Evolutionary conservation across 2,888 invertebrate species (phyloP).

Genomic region (Sphaerophoria taeniata): DNA sequence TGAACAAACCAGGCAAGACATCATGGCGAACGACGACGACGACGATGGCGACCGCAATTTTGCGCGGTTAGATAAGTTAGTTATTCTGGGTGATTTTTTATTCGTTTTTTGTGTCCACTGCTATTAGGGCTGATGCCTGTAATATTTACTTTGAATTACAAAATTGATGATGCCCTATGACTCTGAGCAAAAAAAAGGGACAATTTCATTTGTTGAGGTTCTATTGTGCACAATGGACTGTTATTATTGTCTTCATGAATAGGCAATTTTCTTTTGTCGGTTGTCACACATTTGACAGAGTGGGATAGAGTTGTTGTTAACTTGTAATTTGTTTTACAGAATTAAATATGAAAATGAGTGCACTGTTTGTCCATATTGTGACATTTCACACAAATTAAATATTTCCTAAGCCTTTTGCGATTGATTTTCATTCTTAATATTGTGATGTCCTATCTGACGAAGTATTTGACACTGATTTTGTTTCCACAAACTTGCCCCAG

Average conservation of each 20-base stretch:
- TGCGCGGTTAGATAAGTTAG: slow-evolving; percentile 42
- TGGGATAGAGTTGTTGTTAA: background rate
- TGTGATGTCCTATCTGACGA: too few species aligned
- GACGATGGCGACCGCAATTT: slow-evolving; percentile 22
- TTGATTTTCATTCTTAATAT: too few species aligned
- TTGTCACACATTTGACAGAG: background rate
- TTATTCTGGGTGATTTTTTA: slow-evolving; percentile 33
- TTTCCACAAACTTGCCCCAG: too few species aligned
- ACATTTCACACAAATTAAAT: too few species aligned
- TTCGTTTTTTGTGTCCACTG: background rate
- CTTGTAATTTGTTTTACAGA: background rate
- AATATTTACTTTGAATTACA: background rate
- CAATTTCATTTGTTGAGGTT: slow-evolving; percentile 11
- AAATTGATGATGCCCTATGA: slow-evolving; percentile 11
- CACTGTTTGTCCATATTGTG: too few species aligned
- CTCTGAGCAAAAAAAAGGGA: slow-evolving; percentile 30
- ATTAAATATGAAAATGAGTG: background rate
- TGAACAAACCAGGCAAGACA: background rate
- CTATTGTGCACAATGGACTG: background rate
- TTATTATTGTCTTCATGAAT: background rate
- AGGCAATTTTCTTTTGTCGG: slow-evolving; percentile 9
- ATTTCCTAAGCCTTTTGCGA: too few species aligned
- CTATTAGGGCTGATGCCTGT: slow-evolving; percentile 33
- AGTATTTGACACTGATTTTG: too few species aligned
- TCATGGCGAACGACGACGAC: background rate